These are phyloP conservation scores for Tetraodon nigroviridis DNA, from an alignment of 2,113 vertebrate species.

Conservation along the genomic window DNA sequence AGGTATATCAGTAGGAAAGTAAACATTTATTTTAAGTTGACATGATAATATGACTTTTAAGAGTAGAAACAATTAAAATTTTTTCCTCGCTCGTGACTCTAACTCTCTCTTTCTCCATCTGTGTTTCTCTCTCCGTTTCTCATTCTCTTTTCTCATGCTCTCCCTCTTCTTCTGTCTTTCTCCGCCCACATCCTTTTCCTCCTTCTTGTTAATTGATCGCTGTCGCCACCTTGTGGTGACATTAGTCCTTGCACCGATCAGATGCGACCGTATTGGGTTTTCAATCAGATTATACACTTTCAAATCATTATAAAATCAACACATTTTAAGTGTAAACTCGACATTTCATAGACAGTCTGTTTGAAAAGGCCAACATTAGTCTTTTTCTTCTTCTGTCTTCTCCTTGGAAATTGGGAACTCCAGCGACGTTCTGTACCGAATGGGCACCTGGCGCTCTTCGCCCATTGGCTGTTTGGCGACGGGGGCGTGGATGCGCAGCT, in stretches of 20 bases:
- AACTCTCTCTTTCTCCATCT: background rate
- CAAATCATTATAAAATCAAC: conserved; percentile 42
- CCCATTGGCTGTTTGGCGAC: conserved; percentile 27
- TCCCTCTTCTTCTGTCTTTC: background rate
- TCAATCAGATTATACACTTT: conserved; percentile 30
- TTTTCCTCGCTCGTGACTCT: too few species aligned
- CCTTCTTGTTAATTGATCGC: background rate
- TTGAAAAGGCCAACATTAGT: conserved; percentile 20
- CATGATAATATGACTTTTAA: too few species aligned
- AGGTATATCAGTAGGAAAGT: background rate
- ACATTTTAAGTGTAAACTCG: conserved; percentile 28
- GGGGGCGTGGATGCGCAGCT: conserved; percentile 66
- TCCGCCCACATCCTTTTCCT: background rate
- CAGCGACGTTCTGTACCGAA: conserved; percentile 66
- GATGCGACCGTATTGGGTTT: background rate
- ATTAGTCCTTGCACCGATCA: background rate
- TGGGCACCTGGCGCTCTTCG: conserved; percentile 48
- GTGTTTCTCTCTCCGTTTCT: too few species aligned
- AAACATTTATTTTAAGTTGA: background rate
- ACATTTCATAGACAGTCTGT: conserved; percentile 12
- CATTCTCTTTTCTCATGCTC: background rate
- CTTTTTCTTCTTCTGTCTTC: conserved; percentile 17
- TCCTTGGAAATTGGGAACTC: conserved; percentile 66
- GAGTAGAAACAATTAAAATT: too few species aligned
- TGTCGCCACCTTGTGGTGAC: conserved; percentile 47